These are phyloP conservation scores for Mobula birostris DNA, from an alignment of 2,113 vertebrate species.

Conservation along the genomic window DNA sequence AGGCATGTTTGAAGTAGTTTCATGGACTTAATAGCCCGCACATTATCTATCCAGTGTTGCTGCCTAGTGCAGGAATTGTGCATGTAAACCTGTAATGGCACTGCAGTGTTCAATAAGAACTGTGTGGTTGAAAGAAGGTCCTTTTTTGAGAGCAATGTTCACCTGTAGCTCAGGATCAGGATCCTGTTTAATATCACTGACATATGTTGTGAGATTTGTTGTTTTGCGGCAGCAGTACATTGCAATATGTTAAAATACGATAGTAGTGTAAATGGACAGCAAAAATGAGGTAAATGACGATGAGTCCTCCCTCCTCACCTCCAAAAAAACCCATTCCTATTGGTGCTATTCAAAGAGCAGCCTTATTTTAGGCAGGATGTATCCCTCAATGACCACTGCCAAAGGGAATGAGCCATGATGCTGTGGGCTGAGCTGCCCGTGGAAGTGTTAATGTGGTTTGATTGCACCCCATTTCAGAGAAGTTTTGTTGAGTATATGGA, in stretches of 20 bases:
- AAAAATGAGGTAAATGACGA: no score
- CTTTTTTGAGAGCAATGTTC: neutral
- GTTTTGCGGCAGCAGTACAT: no score
- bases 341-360: neutral
- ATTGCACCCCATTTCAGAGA: no score
- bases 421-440: no score
- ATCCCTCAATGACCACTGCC: neutral
- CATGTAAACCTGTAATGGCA: neutral
- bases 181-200: no score
- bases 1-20: neutral
- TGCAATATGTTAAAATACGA: no score
- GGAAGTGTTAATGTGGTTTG: no score
- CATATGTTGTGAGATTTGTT: no score
- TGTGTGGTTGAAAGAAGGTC: neutral
- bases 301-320: neutral
- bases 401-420: no score
- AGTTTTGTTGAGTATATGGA: no score
- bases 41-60: neutral
- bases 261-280: no score
- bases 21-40: neutral
- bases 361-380: neutral
- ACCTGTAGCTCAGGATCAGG: neutral
- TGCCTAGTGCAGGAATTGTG: neutral
- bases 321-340: neutral
- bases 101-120: neutral